phyloP scores from a whole-genome alignment of 2,888 invertebrate species.

The Leucophenga montana region DNA sequence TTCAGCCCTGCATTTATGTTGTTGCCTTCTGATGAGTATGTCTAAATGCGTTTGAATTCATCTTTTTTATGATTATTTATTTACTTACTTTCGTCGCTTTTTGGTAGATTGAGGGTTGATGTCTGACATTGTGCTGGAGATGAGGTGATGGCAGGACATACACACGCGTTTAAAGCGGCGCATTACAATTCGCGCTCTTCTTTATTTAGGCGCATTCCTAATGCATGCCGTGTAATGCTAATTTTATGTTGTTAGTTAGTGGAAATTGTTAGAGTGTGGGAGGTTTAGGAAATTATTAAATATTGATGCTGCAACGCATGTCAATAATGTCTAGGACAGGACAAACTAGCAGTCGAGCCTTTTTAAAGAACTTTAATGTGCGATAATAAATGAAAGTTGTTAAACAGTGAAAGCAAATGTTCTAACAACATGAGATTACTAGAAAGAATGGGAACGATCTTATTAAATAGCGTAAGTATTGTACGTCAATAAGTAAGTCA shows the following conservation, averaged over 20 bases:
- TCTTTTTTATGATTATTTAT: slow-evolving; percentile 22
- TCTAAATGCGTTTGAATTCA: slow-evolving; percentile 3
- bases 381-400: too few species aligned
- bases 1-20: neutral
- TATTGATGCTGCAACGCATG: slow-evolving; percentile 6
- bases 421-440: too few species aligned
- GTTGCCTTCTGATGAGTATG: neutral
- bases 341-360: neutral
- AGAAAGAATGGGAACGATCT: too few species aligned
- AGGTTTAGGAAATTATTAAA: slow-evolving; percentile 5
- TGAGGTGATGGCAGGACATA: neutral
- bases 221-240: slow-evolving; percentile 3
- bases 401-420: too few species aligned
- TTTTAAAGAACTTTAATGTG: too few species aligned
- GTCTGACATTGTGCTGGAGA: neutral
- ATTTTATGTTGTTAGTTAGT: slow-evolving; percentile 8
- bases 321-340: neutral
- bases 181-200: neutral
- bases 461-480: neutral
- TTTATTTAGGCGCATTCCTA: neutral
- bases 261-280: neutral
- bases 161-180: neutral
- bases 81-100: slow-evolving; percentile 7
- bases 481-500: too few species aligned
- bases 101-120: neutral